Base-by-base conservation (phyloP, 1,140 invertebrate genomes). In the Thrips palmi region DNA sequence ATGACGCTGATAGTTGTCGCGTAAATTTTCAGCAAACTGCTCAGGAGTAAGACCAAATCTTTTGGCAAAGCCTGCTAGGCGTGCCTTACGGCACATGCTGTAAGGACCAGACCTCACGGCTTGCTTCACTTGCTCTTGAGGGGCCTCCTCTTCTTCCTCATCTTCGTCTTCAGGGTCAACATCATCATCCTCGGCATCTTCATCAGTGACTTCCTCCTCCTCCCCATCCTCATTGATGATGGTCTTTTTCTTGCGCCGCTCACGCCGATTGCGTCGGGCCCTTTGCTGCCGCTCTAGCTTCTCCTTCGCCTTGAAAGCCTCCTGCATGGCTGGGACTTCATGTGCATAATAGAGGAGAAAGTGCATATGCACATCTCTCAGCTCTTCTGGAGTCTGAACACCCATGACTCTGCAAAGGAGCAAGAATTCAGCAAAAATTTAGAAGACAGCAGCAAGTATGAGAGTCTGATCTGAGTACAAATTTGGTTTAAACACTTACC, bases 1-100 rank as follows among this genome's bases (percentile, higher is more conserved):
- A 57, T 97, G 85, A n/a, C 86, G 67, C 51, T 91, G 85, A 60
- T 97, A 98, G 54, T 92, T 92, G 51, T 97, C 92, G 1, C 88
- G 68, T 0, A 97, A 58, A 62, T 99, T 98, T 61, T 97, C 91
- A 2, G 87, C 92, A 59, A 94, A 97, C 53, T 97, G 77, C 52
- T 93, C 84, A 0, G 94, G 86, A 2, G 75, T 80, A n/a, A 99
- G 58, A 45, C 94, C 96, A 62, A 97, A 97, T 44, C 75, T 81
- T 52, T 86, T 85, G 1, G 85, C 82, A 24, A 96, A 66, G 3
- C 74, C 71, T 53, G 74, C 73, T n/a, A 94, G 62, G 15, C 85
- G 83, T 19, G 83, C 78, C 55, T 78, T 78, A 19, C 74, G 61
- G 52, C 89, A 93, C 31, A 91, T 68, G 18, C 74, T 68, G 56